Evolutionary conservation across 1,140 invertebrate genomes (phyloP), one percentile per base, ranked within the genome.

Genomic region (Plectrocnemia conspersa): DNA sequence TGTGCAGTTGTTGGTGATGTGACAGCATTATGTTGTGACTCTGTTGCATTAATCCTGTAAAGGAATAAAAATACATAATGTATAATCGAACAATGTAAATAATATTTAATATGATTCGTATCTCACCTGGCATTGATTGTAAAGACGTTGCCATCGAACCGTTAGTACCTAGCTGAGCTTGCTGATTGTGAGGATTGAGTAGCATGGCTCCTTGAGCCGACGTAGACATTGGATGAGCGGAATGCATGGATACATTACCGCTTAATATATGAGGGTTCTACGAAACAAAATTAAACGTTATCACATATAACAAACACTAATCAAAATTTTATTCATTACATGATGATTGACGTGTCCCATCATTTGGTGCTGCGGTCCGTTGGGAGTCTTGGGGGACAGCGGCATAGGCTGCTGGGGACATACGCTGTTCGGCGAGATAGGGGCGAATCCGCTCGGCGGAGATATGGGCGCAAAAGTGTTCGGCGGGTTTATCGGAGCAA

Each of bases 131-230:
- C 58, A 61, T 56, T 3, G 58, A 56, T 23, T 61, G 58, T 2
- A 61, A 41, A 11, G 58, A 61, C 0, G 58, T 61, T 23, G 58
- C 54, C 58, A 61, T 61, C 6, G 54, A 50, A 25, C 54, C 38
- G 11, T 55, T 56, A 22, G 40, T 48, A 3, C 10, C 18, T n/a
- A 35, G 6, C 15, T 49, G 53, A 27, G 33, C 15, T 29, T 61
- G 58, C 13, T 46, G 41, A 16, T 49, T 29, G 18, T 44, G 40
- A 22, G 50, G 32, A 40, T 41, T 50, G 16, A 44, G 33, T 3
- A 61, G 38, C 45, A 61, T 33, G 6, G 22, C 40, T 4, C 58
- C 50, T 50, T 61, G 58, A 9, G 49, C 58, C 0, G 58, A 61
- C 0, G 54, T 40, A 10, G 54, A 47, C 58, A 61, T 61, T 16